phyloP scores from a whole-genome alignment of 2,113 vertebrate genomes.

The Cyanocitta stelleri region DNA sequence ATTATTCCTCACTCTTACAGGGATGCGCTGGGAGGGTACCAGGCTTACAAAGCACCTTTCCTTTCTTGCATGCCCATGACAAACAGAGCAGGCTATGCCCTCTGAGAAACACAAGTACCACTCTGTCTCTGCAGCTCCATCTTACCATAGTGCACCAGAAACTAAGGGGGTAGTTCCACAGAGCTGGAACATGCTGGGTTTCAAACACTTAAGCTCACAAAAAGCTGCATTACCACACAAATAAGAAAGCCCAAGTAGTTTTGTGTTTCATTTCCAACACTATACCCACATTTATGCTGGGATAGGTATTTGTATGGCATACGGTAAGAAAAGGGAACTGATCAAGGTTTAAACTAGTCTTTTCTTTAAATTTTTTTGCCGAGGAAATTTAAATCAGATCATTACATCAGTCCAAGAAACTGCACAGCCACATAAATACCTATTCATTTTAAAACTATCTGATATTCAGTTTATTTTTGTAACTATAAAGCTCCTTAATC shows the following conservation, averaged over 20 bases:
- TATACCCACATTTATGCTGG: not conserved
- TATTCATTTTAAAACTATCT: not conserved
- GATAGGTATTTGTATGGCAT: not conserved
- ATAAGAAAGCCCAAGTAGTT: not conserved
- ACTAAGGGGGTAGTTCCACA: not conserved
- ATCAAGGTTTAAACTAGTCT: not conserved
- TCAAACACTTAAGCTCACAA: not conserved
- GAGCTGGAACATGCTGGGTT: not conserved
- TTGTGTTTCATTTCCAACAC: not conserved
- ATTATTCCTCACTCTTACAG: not conserved
- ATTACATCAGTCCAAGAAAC: not conserved
- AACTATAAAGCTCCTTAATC: not conserved
- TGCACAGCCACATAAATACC: not conserved
- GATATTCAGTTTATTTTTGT: not conserved
- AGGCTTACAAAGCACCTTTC: not conserved
- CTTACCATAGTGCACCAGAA: not conserved
- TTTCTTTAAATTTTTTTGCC: not conserved
- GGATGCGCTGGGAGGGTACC: accelerated
- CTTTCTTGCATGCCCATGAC: not conserved
- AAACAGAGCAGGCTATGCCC: not conserved
- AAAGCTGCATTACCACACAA: not conserved
- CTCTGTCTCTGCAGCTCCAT: not conserved
- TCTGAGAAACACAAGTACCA: not conserved
- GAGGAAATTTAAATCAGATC: not conserved
- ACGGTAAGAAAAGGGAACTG: not conserved